Base-by-base conservation (phyloP, 2,797 vertebrate species). In the Gadopsis marmoratus region DNA sequence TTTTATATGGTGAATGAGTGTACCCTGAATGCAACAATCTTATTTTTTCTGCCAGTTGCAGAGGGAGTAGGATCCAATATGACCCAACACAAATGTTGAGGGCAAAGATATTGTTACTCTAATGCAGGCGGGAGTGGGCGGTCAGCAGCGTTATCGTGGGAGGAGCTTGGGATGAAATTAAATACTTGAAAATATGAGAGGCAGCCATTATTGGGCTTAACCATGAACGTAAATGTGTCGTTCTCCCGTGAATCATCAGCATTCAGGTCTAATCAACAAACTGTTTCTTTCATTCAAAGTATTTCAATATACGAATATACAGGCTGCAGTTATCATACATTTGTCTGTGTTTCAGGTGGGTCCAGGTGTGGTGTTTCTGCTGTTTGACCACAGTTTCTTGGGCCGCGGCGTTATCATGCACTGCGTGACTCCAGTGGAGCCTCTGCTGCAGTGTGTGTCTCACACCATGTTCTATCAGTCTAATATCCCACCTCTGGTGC, bases 381-480 rank as follows among this genome's bases (percentile, higher is more conserved):
- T 69, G 26, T 95, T 97, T 31, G 61, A 95, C 12, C 95, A 96
- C 5, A 60, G 79, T 3, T 95, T 96, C 84, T 72, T 97, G 83
- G 97, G 97, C 12, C 87, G 35, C 0, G 96, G 96, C 9, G 70
- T 97, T 4, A 95, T 97, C 77, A 75, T 97, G 82, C 96, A 97
- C 16, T 95, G 87, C 0, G 95, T 97, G 85, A 97, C 96, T 1
- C 96, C 97, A 0, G 86, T 96, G 86, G 96, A 97, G 82, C 96
- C 96, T 1, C 93, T 97, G 67, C 79, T 97, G 81, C 97, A 97
- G 92, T 94, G 89, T 0, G 96, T 97, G 6, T 86, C 95, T 11
- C 96, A 97, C 91, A 95, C 88, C 54, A 95, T 97, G 76, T 97
- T 95, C 90, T 97, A 95, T 80, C 95, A 96, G 93, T 86, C 85